A percentile compares a stretch with the other conserved stretches of the same genome.
These are phyloP conservation scores for Styela plicata DNA, from an alignment of 23 tunicate species.

Conservation along the genomic window DNA sequence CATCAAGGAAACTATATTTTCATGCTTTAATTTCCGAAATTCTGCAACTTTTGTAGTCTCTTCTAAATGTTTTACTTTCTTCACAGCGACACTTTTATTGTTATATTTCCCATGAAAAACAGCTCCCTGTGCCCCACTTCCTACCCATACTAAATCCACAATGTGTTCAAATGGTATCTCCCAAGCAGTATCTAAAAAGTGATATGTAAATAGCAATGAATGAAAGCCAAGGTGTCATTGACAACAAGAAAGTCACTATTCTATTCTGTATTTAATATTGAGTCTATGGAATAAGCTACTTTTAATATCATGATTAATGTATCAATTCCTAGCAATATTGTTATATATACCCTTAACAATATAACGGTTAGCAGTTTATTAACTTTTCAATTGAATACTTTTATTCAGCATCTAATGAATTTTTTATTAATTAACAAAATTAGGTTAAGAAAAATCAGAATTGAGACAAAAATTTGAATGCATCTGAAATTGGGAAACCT, in stretches of 20 bases:
- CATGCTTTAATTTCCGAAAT: slow-evolving; percentile 19
- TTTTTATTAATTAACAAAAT: no score
- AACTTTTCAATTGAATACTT: no score
- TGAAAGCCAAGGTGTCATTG: neutral
- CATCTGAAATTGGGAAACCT: no score
- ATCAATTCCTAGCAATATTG: no score
- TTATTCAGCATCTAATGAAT: no score
- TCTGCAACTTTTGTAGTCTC: slow-evolving; percentile 6
- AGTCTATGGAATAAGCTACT: no score
- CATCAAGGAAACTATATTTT: slow-evolving; percentile 23
- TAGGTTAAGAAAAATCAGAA: no score
- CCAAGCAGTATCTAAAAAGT: slow-evolving; percentile 13
- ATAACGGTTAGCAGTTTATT: no score
- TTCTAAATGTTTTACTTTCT: slow-evolving; percentile 24
- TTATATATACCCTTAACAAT: no score
- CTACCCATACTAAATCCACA: slow-evolving; percentile 17
- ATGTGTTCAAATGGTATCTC: slow-evolving; percentile 26
- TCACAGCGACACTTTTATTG: slow-evolving; percentile 14
- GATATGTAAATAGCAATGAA: neutral
- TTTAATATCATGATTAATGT: no score
- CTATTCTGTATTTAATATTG: neutral
- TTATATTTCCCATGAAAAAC: slow-evolving; percentile 25
- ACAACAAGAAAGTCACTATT: neutral
- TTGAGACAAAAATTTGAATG: no score
- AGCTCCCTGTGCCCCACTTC: slow-evolving; percentile 31